Conservation (phyloP, 2,888 invertebrate species). For the Muscina levida region DNA sequence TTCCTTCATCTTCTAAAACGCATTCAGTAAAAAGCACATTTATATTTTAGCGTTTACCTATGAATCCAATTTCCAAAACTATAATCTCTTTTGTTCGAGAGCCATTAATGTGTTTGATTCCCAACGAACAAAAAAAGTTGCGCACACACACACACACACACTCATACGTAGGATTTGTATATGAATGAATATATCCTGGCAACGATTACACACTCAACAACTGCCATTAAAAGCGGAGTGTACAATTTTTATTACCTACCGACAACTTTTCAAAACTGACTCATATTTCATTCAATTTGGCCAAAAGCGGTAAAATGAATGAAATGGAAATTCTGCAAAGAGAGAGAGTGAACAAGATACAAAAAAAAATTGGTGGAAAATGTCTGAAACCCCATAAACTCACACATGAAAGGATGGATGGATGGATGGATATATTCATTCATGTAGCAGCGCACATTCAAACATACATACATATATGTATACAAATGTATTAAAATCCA, state of each 20-base stretch:
- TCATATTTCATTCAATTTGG: conserved; percentile 39
- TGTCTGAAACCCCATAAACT: conserved; percentile 32
- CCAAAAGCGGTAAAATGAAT: conserved; percentile 35
- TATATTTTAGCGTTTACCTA: neutral
- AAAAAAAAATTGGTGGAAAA: conserved; percentile 22
- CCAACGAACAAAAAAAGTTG: neutral
- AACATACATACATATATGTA: no score
- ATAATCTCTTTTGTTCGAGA: conserved; percentile 23
- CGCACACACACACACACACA: conserved; percentile 1
- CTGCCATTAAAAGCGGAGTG: conserved; percentile 10
- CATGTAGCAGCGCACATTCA: no score
- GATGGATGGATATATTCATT: neutral
- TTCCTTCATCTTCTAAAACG: no score
- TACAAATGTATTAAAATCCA: no score
- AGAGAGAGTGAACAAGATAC: no score
- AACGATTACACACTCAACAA: neutral
- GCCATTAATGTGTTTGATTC: conserved; percentile 2
- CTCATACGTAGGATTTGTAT: neutral
- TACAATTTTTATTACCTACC: conserved; percentile 23
- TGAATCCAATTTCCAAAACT: neutral
- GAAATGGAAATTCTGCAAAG: conserved; percentile 20
- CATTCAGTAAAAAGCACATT: no score
- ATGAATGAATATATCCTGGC: neutral
- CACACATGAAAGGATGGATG: conserved; percentile 3
- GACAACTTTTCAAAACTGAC: conserved; percentile 41